Conservation (phyloP, 2,888 invertebrate genomes). For the Drosophila stalkeri region DNA sequence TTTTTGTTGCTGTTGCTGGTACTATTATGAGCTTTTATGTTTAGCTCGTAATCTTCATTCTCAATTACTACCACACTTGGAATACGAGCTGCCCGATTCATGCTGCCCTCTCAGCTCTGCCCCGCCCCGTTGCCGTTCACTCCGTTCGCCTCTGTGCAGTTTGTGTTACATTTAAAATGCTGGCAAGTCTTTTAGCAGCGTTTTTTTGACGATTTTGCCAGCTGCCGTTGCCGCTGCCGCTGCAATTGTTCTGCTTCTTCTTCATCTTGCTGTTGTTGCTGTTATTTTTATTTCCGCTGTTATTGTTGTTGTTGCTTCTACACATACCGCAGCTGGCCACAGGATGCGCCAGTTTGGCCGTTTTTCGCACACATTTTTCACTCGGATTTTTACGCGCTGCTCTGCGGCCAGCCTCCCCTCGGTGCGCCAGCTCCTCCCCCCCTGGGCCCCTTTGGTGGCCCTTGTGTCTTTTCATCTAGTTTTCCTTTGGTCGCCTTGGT, state of each 20-base stretch:
- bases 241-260: constrained; percentile 19
- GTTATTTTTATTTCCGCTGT: constrained; percentile 30
- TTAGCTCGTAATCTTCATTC: constrained; percentile 60
- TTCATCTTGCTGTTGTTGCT: constrained; percentile 21
- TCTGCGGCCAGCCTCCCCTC: constrained; percentile 19
- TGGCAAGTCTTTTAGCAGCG: constrained; percentile 63
- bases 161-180: constrained; percentile 54
- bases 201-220: constrained; percentile 68
- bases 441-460: background rate
- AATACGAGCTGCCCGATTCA: constrained; percentile 20
- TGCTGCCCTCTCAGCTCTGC: background rate
- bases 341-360: constrained; percentile 72
- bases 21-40: constrained; percentile 59
- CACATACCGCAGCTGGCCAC: constrained; percentile 60
- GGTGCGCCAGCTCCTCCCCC: background rate
- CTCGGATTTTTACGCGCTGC: constrained; percentile 56
- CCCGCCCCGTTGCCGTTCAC: background rate
- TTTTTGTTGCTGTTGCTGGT: constrained; percentile 2
- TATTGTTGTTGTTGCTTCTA: constrained; percentile 24
- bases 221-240: constrained; percentile 42
- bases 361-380: constrained; percentile 68
- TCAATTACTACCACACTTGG: constrained; percentile 47
- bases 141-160: background rate
- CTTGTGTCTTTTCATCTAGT: constrained; percentile 56
- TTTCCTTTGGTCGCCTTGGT: constrained; percentile 38